These are phyloP conservation scores for Ruditapes philippinarum DNA, from an alignment of 1,140 invertebrate species.

Conservation along the genomic window DNA sequence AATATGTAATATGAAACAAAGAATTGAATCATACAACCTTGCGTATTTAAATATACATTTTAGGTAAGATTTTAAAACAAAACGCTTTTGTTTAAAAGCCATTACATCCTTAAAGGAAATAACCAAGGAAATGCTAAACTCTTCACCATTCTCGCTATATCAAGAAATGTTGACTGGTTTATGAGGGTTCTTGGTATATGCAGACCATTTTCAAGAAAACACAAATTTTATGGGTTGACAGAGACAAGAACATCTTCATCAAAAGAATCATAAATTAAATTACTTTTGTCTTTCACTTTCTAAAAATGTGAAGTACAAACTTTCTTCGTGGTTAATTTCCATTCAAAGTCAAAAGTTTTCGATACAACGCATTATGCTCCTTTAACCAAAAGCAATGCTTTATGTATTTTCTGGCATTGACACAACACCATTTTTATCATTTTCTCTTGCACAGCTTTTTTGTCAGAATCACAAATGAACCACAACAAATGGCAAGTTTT, in stretches of 20 bases:
- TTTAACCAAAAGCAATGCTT: slow-evolving; percentile 62
- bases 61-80: neutral
- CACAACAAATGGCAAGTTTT: slow-evolving; percentile 8
- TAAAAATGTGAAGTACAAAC: neutral
- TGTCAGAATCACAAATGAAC: neutral
- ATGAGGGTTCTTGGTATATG: neutral
- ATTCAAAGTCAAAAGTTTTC: slow-evolving; percentile 14
- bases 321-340: neutral
- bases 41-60: slow-evolving; percentile 50
- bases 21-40: slow-evolving; percentile 28
- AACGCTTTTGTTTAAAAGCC: neutral
- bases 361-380: slow-evolving; percentile 61
- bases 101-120: slow-evolving; percentile 39
- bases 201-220: neutral
- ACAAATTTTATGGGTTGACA: slow-evolving; percentile 9
- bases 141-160: slow-evolving; percentile 38
- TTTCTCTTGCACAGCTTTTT: neutral
- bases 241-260: slow-evolving; percentile 51
- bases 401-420: neutral
- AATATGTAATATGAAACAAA: slow-evolving; percentile 55
- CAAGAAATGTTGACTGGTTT: slow-evolving; percentile 52
- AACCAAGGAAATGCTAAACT: slow-evolving; percentile 52
- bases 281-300: too few relatives aligned
- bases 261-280: too few relatives aligned
- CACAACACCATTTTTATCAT: neutral